Evolutionary conservation across 2,113 vertebrate species (phyloP).

Genomic region (Nothoprocta perdicaria): DNA sequence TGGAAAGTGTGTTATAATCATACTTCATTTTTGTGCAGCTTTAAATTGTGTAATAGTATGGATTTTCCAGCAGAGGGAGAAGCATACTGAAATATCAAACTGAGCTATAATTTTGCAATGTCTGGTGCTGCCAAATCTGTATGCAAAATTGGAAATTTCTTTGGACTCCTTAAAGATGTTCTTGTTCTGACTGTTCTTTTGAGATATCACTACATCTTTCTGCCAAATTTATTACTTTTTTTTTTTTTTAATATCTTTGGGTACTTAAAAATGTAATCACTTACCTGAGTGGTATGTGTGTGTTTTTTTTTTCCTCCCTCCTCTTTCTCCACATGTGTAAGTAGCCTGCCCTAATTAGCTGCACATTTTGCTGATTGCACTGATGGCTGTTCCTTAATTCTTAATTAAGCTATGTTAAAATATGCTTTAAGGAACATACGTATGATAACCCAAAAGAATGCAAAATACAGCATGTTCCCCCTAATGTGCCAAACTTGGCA

Average conservation of each 20-base stretch:
- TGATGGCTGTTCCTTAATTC: constrained; percentile 30
- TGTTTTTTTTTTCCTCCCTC: neutral
- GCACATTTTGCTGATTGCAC: constrained; percentile 20
- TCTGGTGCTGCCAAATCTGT: neutral
- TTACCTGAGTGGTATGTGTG: neutral
- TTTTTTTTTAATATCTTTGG: neutral
- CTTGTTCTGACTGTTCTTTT: neutral
- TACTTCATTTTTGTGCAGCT: neutral
- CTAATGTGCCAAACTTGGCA: neutral
- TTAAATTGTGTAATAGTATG: neutral
- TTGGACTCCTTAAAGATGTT: neutral
- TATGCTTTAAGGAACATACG: neutral
- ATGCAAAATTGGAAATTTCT: neutral
- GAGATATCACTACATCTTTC: neutral
- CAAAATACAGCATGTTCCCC: neutral
- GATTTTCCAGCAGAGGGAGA: constrained; percentile 64
- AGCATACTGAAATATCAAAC: neutral
- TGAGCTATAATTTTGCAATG: neutral
- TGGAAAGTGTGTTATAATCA: neutral
- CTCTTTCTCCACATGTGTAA: neutral
- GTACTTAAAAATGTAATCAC: neutral
- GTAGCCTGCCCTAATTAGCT: constrained; percentile 41
- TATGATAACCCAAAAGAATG: neutral
- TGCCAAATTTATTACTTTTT: neutral
- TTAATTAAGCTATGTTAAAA: constrained; percentile 36